Evolutionary conservation across 2,113 vertebrate species (phyloP).

Genomic region (Passer domesticus): DNA sequence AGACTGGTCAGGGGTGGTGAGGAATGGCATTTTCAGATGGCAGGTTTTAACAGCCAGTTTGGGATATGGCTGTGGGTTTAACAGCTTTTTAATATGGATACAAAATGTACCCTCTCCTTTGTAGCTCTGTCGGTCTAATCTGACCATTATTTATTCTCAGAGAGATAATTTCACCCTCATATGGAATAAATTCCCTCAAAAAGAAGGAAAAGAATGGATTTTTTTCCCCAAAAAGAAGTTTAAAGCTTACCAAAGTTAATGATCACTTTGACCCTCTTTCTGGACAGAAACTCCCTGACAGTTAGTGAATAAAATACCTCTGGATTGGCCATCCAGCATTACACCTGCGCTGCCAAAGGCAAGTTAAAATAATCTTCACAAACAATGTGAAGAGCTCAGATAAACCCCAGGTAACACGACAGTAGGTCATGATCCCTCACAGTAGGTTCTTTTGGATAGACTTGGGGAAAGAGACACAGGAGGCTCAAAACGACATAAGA

Average conservation of each 20-base stretch:
- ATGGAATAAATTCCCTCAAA: background rate
- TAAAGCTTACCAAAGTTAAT: background rate
- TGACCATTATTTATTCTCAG: background rate
- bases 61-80: background rate
- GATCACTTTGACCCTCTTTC: background rate
- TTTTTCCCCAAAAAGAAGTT: background rate
- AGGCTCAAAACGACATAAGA: background rate
- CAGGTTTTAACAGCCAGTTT: background rate
- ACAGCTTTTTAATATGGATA: constrained; percentile 17
- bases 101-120: background rate
- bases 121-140: background rate
- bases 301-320: background rate
- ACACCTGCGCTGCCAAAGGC: background rate
- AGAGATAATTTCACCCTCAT: background rate
- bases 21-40: background rate
- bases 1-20: background rate
- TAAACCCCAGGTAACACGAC: background rate
- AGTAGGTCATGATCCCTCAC: background rate
- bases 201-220: background rate
- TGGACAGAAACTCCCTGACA: background rate
- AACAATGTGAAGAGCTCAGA: background rate
- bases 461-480: background rate
- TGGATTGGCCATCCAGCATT: background rate
- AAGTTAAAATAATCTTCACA: background rate
- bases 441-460: background rate